Base-by-base conservation (phyloP, 2,113 vertebrate genomes). In the Caracal caracal region DNA sequence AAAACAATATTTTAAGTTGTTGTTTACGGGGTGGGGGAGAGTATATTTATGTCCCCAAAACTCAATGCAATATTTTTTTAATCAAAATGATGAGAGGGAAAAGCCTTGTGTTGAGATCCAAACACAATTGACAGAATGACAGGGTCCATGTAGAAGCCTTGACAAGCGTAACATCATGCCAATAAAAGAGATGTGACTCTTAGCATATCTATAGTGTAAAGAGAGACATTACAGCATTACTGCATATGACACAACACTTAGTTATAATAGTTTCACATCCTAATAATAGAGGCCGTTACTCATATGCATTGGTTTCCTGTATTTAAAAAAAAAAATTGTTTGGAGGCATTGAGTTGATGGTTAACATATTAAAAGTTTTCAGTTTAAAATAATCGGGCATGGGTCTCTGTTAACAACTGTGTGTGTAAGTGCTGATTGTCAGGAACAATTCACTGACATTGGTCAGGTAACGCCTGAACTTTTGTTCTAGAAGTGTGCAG, bases 41-140 rank as follows among this genome's bases (percentile, higher is more conserved):
- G 17, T 61, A 56, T 95, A 89, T 91, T 89, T 94, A 83, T 95
- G 82, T 91, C 88, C 88, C 95, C n/a, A 93, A 97, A 97, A 4
- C 86, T 97, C 93, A 95, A 71, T 37, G 95, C 91, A 95, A 96
- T 97, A 94, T 66, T 83, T 96, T 97, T 68, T 37, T 96, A 53
- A 59, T 90, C 82, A 80, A 91, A 95, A 83, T 89, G 82, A 91
- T 86, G 35, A 94, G 22, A 78, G 24, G 49, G 12, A 91, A 93
- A 83, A 87, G 33, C 24, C 63, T 93, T 80, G 81, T 79, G 33
- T 66, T 66, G 15, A 49, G 65, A 89, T 92, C 53, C 63, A 88
- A 95, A 95, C 80, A 87, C 65, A 81, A 75, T 2, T 59, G 59
- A 86, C 35, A 89, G 82, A 59, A 89, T 89, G 53, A 94, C 40